phyloP scores from a whole-genome alignment of 1,140 invertebrate species.

The Helicoverpa armigera region DNA sequence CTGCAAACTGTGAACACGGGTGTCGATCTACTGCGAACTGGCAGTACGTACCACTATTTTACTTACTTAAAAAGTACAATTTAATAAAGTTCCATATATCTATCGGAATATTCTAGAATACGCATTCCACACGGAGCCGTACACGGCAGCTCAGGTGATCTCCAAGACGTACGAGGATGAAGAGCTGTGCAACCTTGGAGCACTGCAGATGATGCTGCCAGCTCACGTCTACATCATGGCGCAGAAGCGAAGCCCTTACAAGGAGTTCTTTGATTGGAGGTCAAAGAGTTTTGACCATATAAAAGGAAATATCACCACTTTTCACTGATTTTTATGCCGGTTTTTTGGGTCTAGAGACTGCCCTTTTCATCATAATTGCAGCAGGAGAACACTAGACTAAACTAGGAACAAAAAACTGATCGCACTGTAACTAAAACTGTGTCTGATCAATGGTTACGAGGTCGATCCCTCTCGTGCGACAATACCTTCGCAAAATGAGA shows the following conservation, averaged over 20 bases:
- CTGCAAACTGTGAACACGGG: constrained; percentile 68
- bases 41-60: constrained; percentile 60
- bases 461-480: constrained; percentile 3
- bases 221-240: constrained; percentile 78
- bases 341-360: too few relatives aligned
- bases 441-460: background rate
- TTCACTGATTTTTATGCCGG: too few relatives aligned
- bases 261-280: constrained; percentile 84
- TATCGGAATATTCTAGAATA: constrained; percentile 60
- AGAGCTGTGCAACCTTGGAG: constrained; percentile 82
- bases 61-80: background rate
- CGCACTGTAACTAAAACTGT: background rate
- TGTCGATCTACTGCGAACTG: constrained; percentile 71
- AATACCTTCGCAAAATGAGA: constrained; percentile 1
- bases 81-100: background rate
- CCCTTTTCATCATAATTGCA: too few relatives aligned
- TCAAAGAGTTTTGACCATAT: constrained; percentile 42
- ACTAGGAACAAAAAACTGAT: background rate
- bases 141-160: constrained; percentile 83
- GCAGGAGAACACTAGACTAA: background rate
- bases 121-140: constrained; percentile 85
- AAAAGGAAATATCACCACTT: background rate
- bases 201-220: constrained; percentile 79
- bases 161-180: constrained; percentile 77
- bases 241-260: constrained; percentile 84